A percentile compares a stretch with the other conserved stretches of the same genome.
phyloP scores from a whole-genome alignment of 2,797 vertebrate genomes.

The Miichthys miiuy region DNA sequence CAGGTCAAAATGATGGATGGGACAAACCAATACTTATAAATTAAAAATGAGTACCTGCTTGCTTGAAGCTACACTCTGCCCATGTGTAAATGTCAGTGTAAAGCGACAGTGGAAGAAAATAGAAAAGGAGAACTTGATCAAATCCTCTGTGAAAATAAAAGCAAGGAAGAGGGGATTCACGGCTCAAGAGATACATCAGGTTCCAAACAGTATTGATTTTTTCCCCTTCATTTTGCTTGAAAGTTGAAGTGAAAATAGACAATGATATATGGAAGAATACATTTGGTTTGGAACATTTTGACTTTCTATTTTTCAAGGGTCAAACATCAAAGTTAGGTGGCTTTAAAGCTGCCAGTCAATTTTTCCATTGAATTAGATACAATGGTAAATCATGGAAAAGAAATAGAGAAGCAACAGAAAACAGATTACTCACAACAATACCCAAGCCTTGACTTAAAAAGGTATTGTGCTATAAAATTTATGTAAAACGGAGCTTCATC shows the following conservation, averaged over 20 bases:
- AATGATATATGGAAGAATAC: not conserved
- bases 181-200: not conserved
- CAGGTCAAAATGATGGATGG: conserved; percentile 38
- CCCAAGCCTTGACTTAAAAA: not conserved
- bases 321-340: not conserved
- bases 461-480: not conserved
- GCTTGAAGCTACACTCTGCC: not conserved
- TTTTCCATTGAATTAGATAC: conserved; percentile 7
- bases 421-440: not conserved
- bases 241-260: not conserved
- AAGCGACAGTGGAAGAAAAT: conserved; percentile 20
- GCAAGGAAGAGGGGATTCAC: not conserved
- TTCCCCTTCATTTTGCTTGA: not conserved
- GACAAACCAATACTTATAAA: conserved; percentile 51
- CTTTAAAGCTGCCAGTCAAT: not conserved
- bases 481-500: conserved; percentile 12
- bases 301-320: not conserved
- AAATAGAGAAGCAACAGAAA: conserved; percentile 2
- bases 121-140: not conserved
- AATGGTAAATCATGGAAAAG: conserved; percentile 3
- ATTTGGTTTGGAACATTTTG: not conserved
- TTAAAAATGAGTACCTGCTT: conserved; percentile 56
- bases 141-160: conserved; percentile 24
- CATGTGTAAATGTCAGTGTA: conserved; percentile 57
- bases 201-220: conserved; percentile 10